Percentiles rank a stretch among this genome's conserved stretches.
Conservation (phyloP, 2,113 vertebrate species). For the Megaptera novaeangliae region DNA sequence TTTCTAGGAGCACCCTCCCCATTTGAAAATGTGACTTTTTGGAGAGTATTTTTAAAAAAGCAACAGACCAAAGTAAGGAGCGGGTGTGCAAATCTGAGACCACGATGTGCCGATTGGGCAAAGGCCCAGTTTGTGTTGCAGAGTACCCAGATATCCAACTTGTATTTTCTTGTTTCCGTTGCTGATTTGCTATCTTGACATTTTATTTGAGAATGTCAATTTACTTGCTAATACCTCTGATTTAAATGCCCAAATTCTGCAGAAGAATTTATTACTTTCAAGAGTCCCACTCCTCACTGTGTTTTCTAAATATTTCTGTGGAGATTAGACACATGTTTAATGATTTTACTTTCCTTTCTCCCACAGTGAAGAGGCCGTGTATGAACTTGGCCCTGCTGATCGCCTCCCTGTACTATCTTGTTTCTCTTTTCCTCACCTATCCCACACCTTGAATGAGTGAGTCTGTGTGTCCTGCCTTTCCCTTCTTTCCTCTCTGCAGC, state of each 20-base stretch:
- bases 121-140: background rate
- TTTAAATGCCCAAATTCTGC: constrained; percentile 13
- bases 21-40: constrained; percentile 23
- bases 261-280: background rate
- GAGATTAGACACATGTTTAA: background rate
- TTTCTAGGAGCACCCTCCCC: background rate
- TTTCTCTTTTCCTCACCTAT: background rate
- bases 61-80: background rate
- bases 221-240: constrained; percentile 18
- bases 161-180: background rate
- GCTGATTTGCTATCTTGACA: constrained; percentile 44
- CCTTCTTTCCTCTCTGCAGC: background rate
- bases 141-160: background rate
- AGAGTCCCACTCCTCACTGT: background rate
- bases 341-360: background rate
- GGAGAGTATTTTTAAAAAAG: background rate
- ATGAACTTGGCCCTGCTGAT: background rate
- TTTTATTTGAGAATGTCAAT: constrained; percentile 50
- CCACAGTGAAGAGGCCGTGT: background rate
- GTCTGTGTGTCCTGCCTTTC: background rate
- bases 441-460: background rate
- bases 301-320: constrained; percentile 12
- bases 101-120: background rate
- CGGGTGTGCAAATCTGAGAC: background rate
- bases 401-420: background rate